Conservation (phyloP, 2,797 vertebrate genomes). For the Etheostoma nigrum region DNA sequence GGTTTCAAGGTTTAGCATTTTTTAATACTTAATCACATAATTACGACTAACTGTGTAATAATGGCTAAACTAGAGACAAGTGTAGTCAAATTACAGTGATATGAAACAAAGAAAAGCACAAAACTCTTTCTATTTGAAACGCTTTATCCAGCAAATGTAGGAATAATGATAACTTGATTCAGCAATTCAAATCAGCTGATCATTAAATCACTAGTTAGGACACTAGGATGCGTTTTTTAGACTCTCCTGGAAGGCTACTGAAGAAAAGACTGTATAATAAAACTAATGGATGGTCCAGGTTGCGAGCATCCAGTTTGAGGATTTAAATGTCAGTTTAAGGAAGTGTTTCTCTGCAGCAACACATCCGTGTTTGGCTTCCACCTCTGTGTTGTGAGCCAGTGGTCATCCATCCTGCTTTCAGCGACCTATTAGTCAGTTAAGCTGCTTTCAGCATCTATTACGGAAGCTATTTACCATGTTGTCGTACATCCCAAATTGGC, state of each 20-base stretch:
- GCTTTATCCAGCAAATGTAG: background rate
- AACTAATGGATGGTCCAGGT: background rate
- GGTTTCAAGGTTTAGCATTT: background rate
- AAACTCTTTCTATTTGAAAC: background rate
- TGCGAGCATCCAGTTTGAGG: constrained; percentile 3
- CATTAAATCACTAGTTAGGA: background rate
- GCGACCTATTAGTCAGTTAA: constrained; percentile 44
- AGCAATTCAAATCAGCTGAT: background rate
- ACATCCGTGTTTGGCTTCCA: constrained; percentile 32
- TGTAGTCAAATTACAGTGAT: background rate
- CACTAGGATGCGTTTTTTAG: background rate
- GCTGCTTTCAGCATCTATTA: constrained; percentile 57
- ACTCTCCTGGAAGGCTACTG: background rate
- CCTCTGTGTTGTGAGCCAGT: constrained; percentile 36
- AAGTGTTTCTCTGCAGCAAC: constrained; percentile 18
- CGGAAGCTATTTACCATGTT: constrained; percentile 25
- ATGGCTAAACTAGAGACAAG: background rate
- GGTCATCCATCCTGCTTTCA: constrained; percentile 42
- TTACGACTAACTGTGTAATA: background rate
- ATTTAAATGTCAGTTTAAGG: constrained; percentile 56
- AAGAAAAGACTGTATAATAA: background rate
- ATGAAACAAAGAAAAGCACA: background rate
- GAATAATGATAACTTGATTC: background rate
- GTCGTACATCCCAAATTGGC: constrained; percentile 33
- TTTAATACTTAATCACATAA: background rate